Base-by-base conservation (phyloP, 2,888 invertebrate species). In the Caenorhabditis parvicauda region DNA sequence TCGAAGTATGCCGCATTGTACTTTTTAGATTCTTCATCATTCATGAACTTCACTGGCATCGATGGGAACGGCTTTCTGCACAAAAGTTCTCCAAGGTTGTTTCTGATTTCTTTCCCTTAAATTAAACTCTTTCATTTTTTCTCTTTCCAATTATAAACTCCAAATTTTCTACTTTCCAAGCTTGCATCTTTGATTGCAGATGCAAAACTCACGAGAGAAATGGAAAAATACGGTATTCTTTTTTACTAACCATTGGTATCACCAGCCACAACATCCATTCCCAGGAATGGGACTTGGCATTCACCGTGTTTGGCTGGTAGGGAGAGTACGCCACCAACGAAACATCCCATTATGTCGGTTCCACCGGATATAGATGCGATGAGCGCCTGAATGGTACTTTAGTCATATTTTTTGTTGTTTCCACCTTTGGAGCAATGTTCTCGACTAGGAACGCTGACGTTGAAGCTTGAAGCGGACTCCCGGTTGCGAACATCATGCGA, bases 301-400 rank as follows among this genome's bases (percentile, higher is more conserved):
- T 86, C 85, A n/a, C 86, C 86, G 32, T 82, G 75, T 67, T 83
- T 80, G 9, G 86, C 86, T 2, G 86, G 86, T 12, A 85, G 72
- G 19, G 81, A 83, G 61, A 83, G 81, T 68, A 84, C 84, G 55
- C 83, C 83, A 19, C 86, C 86, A 80, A 85, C 84, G 76, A 86
- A 86, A 74, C 86, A 86, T 6, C 85, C 85, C 59, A 86, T 84
- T 45, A 86, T 86, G 72, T 86, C 86, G 4, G 86, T 86, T 2
- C 86, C 86, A 54, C 86, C 86, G 82, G 75, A 60, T 74, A 77
- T 70, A 14, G 72, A 70, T 22, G 64, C 70, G 45, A 80, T 74
- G 9, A 75, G 64, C 19, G 75, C 72, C 59, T 77, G 32, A 51
- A 67, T 52, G 28, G 12, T 41, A 5, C 9, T 9, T 27, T 35